Evolutionary conservation across 1,140 invertebrate genomes (phyloP), one percentile per base, ranked within the genome.

Genomic region (Trypoxylus dichotomus): DNA sequence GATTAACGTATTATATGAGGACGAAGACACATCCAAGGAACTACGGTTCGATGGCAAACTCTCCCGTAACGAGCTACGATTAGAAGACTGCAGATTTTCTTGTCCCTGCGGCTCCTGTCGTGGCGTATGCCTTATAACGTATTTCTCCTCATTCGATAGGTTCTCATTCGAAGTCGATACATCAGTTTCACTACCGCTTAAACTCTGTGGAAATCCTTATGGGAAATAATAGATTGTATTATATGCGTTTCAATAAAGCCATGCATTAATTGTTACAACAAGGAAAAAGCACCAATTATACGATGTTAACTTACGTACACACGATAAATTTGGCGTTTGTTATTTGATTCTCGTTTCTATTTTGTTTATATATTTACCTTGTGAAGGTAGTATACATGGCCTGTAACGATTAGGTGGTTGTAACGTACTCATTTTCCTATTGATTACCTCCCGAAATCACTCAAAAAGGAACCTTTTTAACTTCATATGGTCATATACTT

Each of bases 101-200:
- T 97, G 95, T 6, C 96, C 96, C 86, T 97, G 96, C 11, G 96
- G 96, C 85, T 98, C 96, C 84, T 97, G 96, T 42, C 96, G 88
- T 19, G 94, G 91, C 15, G 93, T 95, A 80, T 95, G 94, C 79
- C 91, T 88, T 78, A 96, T 92, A 19, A 95, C 93, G 88, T 94
- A 94, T 79, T 93, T 89, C 84, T 96, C 94, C 87, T 96, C 94
- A 84, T 93, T 91, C 42, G 94, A 96, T 78, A 97, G 87, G 87
- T 96, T 97, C 86, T 97, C 95, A 79, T 93, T 95, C 7, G 95
- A 96, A 37, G 95, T 95, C 42, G 94, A 96, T 71, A 96, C 92
- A 89, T 97, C 95, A 25, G 95, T 96, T 86, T 97, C 95, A 88
- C 94, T 96, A 24, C 95, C 95, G 84, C 93, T 94, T 80, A 93